Conservation (phyloP, 2,888 invertebrate species). For the Volucella zonaria region DNA sequence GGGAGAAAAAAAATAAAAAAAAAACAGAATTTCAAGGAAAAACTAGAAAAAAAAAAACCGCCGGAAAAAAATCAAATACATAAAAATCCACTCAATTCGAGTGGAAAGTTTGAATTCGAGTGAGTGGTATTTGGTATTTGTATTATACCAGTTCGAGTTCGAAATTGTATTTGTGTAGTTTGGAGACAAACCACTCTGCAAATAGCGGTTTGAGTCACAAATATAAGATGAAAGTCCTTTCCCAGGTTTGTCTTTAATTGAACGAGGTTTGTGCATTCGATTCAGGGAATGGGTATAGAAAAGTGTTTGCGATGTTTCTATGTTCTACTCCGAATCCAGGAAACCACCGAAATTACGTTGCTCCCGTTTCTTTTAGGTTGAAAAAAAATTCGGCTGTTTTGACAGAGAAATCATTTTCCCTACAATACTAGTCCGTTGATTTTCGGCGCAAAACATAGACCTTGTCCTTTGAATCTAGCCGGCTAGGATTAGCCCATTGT, state of each 20-base stretch:
- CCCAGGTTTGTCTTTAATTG: slow-evolving; percentile 23
- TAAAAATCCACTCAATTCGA: slow-evolving; percentile 51
- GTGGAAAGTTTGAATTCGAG: slow-evolving; percentile 31
- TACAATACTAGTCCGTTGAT: too few species aligned
- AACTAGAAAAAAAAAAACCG: slow-evolving; percentile 60
- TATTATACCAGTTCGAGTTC: slow-evolving; percentile 15
- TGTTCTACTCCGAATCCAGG: too few species aligned
- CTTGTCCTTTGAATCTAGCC: too few species aligned
- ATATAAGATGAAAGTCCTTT: slow-evolving; percentile 35
- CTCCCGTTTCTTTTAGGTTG: too few species aligned
- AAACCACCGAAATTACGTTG: too few species aligned
- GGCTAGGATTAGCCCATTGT: too few species aligned
- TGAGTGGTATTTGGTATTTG: not conserved
- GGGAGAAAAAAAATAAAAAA: slow-evolving; percentile 1
- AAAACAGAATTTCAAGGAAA: slow-evolving; percentile 40
- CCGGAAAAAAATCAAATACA: slow-evolving; percentile 44
- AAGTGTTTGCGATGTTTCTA: not conserved
- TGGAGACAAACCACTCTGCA: slow-evolving; percentile 33
- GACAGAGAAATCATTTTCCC: too few species aligned
- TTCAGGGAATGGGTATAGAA: not conserved
- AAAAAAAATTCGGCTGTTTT: too few species aligned
- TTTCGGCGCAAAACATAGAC: too few species aligned
- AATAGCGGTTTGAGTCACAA: slow-evolving; percentile 16
- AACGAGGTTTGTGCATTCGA: not conserved
- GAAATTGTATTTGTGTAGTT: slow-evolving; percentile 26